phyloP scores from a whole-genome alignment of 2,888 invertebrate species.

The Ptilodon capucinus region DNA sequence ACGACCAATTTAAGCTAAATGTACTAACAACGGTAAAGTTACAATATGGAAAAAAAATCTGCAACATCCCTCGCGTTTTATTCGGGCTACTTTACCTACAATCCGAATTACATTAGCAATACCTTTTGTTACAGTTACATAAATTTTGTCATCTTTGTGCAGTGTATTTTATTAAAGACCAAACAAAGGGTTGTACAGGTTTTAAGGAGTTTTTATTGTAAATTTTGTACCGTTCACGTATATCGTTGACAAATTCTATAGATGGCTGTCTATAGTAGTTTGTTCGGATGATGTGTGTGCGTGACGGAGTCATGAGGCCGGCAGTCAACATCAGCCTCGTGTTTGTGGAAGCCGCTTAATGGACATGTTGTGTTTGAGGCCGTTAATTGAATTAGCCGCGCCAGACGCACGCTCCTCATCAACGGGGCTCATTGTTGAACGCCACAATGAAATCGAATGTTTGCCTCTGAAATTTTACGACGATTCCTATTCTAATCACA shows the following conservation, averaged over 20 bases:
- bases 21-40: no score
- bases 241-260: neutral
- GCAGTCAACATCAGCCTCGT: constrained; percentile 33
- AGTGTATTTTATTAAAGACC: no score
- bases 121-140: no score
- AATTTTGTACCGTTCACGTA: no score
- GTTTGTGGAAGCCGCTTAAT: constrained; percentile 64
- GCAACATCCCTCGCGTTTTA: no score
- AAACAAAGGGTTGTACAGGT: no score
- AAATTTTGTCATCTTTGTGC: no score
- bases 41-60: no score
- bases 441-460: constrained; percentile 53
- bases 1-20: no score
- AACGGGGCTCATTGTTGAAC: constrained; percentile 66
- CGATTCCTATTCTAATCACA: constrained; percentile 12
- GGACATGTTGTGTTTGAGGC: constrained; percentile 68
- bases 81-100: no score
- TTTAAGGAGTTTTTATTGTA: no score
- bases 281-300: neutral
- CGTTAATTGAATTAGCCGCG: constrained; percentile 75
- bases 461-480: constrained; percentile 10
- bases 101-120: no score
- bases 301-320: neutral
- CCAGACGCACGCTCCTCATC: constrained; percentile 53
- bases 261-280: neutral